Evolutionary conservation across 2,797 vertebrate genomes (phyloP), one percentile per base, ranked within the genome.

Genomic region (Acanthurus tractus): DNA sequence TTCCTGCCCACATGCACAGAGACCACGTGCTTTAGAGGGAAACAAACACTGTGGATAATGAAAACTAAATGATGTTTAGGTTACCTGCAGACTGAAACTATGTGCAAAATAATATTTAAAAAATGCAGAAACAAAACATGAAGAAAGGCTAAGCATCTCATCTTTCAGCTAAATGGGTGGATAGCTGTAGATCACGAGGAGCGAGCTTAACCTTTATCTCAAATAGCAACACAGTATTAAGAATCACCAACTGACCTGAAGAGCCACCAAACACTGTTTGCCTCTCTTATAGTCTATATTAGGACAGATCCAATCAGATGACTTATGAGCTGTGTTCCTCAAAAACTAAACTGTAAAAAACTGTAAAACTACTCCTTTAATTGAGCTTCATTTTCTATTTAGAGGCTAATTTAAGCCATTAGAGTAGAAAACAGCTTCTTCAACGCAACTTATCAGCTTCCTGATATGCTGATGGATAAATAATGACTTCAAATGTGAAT

Each of bases 1-100:
- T 34, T 20, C 52, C 46, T 34, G 46, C 55, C 63, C 75, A 69
- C 50, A 59, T 76, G 61, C 49, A 25, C 23, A 65, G 25, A 70
- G 34, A 59, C 25, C 52, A 12, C 42, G 38, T 44, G 63, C 74
- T 72, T 48, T 61, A 13, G 23, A 25, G 38, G 12, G 8, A 68
- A 78, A 77, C 70, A 74, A 54, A 49, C 42, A 0, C 6, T 76
- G 72, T 79, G 40, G 67, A 63, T 14, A 70, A 42, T 59, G 46
- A 66, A 45, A 82, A 66, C 52, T 4, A 22, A 0, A 52, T 38
- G 4, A 17, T 72, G 48, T 74, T 63, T 44, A 48, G 20, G 11
- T 23, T 25, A 53, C 53, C 0, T 25, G 0, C 61, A 63, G 0
- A 12, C 42, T 29, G n/a, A 58, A 53, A 55, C 44, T 15, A 22